These are phyloP conservation scores for Oppia nitens DNA, from an alignment of 1,140 invertebrate species.

Conservation along the genomic window DNA sequence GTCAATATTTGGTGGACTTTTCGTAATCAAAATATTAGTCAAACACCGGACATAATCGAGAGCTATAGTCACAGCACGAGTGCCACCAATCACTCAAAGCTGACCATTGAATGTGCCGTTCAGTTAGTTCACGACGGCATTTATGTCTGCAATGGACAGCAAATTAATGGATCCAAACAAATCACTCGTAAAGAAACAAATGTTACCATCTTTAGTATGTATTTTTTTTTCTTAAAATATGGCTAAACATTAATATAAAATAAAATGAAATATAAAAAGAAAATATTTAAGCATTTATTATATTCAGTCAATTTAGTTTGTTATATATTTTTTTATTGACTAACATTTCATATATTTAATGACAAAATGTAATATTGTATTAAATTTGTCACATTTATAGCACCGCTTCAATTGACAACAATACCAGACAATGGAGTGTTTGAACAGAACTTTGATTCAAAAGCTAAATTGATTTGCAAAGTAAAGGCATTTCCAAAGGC, in stretches of 20 bases:
- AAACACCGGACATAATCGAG: conserved; percentile 18
- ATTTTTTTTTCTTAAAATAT: background rate
- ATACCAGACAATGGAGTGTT: background rate
- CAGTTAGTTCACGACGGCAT: conserved; percentile 17
- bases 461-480: conserved; percentile 10
- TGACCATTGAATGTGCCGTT: conserved; percentile 19
- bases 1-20: conserved; percentile 22
- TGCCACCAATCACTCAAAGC: conserved; percentile 17
- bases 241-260: no score
- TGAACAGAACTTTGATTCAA: background rate
- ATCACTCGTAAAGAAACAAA: conserved; percentile 20
- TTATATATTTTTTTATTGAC: no score
- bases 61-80: conserved; percentile 7
- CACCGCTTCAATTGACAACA: background rate
- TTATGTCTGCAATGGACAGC: conserved; percentile 21
- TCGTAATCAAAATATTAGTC: conserved; percentile 21
- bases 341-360: no score
- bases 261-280: no score
- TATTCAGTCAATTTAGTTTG: no score
- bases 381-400: no score
- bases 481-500: conserved; percentile 12
- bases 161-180: conserved; percentile 19
- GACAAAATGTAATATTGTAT: no score
- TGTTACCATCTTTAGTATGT: conserved; percentile 21
- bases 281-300: no score